These are phyloP conservation scores for Nyctibius grandis DNA, from an alignment of 2,797 vertebrate species.

Conservation along the genomic window DNA sequence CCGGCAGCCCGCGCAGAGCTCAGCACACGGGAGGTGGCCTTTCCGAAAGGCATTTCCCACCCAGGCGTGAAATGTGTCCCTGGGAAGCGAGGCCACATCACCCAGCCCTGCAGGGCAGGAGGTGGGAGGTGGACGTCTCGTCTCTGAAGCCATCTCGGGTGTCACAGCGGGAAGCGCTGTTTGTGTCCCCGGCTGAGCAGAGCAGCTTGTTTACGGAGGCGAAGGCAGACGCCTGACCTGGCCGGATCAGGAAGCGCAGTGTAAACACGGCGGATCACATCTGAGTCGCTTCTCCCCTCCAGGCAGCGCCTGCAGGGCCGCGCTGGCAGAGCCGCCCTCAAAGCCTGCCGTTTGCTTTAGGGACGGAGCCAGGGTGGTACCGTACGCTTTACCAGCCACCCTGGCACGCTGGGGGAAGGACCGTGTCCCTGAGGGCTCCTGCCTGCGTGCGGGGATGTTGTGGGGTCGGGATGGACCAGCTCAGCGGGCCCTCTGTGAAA, in stretches of 20 bases:
- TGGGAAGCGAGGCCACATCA: fast-evolving
- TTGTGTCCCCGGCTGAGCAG: fast-evolving
- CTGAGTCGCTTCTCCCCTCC: background rate
- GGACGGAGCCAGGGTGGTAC: background rate
- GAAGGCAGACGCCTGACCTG: background rate
- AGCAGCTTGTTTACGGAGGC: background rate
- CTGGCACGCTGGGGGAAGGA: fast-evolving
- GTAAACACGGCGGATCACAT: background rate
- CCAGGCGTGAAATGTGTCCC: background rate
- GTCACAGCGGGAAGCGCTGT: background rate
- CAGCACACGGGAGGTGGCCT: background rate
- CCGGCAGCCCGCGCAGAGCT: fast-evolving
- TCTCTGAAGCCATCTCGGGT: background rate
- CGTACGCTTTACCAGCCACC: fast-evolving
- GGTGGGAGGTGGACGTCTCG: background rate
- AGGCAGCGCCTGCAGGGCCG: background rate
- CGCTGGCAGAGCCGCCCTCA: background rate
- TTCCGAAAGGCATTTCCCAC: background rate
- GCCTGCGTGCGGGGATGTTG: fast-evolving
- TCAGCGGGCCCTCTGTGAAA: fast-evolving
- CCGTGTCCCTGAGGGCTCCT: background rate
- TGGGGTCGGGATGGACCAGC: background rate
- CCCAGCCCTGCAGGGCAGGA: background rate
- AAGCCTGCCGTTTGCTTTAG: background rate
- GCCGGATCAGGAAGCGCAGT: background rate